These are phyloP conservation scores for Linhomoeus sp. DNA, from an alignment of 2,888 invertebrate species.

Conservation along the genomic window DNA sequence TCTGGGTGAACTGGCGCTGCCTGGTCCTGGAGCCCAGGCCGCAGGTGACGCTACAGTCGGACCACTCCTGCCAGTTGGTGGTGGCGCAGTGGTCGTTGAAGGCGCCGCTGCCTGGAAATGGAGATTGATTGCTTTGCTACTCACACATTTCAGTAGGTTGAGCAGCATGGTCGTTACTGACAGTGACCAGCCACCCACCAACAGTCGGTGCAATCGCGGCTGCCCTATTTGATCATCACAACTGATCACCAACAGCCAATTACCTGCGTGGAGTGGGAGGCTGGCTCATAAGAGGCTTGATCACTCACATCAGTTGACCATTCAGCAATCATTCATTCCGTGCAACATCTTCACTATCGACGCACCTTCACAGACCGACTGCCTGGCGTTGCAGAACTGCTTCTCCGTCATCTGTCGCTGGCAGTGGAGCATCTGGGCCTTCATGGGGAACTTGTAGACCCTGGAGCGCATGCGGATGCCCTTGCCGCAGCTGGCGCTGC, in stretches of 20 bases:
- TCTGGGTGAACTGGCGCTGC: neutral
- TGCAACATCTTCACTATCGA: neutral
- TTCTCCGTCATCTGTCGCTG: conserved; percentile 54
- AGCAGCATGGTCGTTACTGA: too few relatives aligned
- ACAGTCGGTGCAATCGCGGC: neutral
- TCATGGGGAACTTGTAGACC: conserved; percentile 43
- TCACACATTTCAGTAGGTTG: too few relatives aligned
- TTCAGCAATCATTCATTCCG: too few relatives aligned
- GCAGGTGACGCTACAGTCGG: conserved; percentile 58
- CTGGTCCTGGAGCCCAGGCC: conserved; percentile 67
- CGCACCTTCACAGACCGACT: conserved; percentile 21
- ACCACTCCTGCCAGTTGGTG: conserved; percentile 52
- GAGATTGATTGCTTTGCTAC: neutral
- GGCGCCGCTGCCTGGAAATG: conserved; percentile 20
- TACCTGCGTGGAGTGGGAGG: neutral
- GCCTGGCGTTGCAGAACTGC: conserved; percentile 33
- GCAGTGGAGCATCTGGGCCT: conserved; percentile 27
- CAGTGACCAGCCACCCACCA: neutral
- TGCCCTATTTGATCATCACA: neutral
- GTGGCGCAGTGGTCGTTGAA: conserved; percentile 41
- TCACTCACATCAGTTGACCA: too few relatives aligned
- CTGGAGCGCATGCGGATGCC: conserved; percentile 47
- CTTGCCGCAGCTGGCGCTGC: conserved; percentile 55
- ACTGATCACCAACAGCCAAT: too few relatives aligned
- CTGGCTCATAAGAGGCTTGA: too few relatives aligned